Percentiles rank a stretch among this genome's conserved stretches.
These are phyloP conservation scores for Poliocrania exsul DNA, from an alignment of 2,797 vertebrate species.

Conservation along the genomic window DNA sequence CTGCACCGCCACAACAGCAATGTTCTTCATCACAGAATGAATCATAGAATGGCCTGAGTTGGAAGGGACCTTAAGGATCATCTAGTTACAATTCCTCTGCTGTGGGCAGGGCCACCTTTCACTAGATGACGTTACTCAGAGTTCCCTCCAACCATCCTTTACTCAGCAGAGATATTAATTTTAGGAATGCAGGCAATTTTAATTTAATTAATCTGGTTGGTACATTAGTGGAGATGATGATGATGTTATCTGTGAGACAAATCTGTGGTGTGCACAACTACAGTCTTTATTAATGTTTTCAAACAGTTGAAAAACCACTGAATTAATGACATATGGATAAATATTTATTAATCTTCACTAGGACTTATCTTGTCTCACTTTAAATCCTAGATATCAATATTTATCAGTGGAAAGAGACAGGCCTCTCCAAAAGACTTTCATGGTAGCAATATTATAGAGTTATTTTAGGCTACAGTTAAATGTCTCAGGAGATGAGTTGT, in stretches of 20 bases:
- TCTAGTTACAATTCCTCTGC: neutral
- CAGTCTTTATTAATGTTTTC: neutral
- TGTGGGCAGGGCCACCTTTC: neutral
- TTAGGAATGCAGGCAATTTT: neutral
- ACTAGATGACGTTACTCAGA: neutral
- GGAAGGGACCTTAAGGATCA: neutral
- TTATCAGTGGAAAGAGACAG: neutral
- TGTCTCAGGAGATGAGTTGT: neutral
- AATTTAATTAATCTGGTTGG: neutral
- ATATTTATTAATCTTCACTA: neutral
- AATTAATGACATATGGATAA: neutral
- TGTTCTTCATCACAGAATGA: neutral
- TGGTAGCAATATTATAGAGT: neutral
- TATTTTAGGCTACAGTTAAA: neutral
- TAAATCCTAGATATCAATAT: neutral
- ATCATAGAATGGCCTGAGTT: neutral
- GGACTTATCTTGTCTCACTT: neutral
- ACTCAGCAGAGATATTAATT: neutral
- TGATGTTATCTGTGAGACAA: neutral
- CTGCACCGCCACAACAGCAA: neutral
- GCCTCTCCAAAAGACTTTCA: neutral
- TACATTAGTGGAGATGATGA: neutral
- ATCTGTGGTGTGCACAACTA: neutral
- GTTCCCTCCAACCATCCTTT: neutral
- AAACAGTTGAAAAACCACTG: neutral